Conservation (phyloP, 1,140 invertebrate genomes). For the Sminthurinus signatus region DNA sequence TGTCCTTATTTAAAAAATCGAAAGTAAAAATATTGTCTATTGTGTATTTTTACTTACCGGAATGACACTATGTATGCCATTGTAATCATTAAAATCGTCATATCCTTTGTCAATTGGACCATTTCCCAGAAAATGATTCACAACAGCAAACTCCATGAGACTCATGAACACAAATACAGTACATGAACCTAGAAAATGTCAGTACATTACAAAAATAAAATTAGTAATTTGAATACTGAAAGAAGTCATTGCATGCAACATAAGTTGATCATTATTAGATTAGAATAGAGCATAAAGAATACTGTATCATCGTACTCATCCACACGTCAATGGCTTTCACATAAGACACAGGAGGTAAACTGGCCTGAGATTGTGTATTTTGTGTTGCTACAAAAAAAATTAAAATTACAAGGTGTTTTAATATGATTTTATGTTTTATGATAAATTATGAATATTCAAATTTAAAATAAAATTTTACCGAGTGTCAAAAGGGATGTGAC, state of each 20-base stretch:
- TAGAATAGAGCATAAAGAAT: neutral
- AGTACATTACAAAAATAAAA: no score
- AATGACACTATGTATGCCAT: conserved; percentile 21
- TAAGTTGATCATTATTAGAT: no score
- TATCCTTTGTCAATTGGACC: conserved; percentile 80
- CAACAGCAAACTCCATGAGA: conserved; percentile 84
- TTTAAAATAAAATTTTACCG: conserved; percentile 4
- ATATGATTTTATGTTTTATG: no score
- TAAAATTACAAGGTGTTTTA: no score
- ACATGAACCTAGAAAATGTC: no score
- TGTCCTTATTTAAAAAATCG: no score
- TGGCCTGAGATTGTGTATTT: conserved; percentile 62
- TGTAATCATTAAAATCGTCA: conserved; percentile 69
- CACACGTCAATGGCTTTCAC: conserved; percentile 48
- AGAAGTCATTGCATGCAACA: no score
- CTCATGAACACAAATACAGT: conserved; percentile 91
- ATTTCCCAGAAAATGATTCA: conserved; percentile 86
- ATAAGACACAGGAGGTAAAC: conserved; percentile 64
- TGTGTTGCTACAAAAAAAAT: conserved; percentile 23
- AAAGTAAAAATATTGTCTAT: no score
- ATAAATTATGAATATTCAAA: neutral
- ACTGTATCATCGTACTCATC: no score
- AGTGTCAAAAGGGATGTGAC: conserved; percentile 41
- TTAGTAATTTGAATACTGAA: no score
- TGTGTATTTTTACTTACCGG: conserved; percentile 15